Evolutionary conservation across 2,113 vertebrate genomes (phyloP).

Genomic region (Leucosticte australis): DNA sequence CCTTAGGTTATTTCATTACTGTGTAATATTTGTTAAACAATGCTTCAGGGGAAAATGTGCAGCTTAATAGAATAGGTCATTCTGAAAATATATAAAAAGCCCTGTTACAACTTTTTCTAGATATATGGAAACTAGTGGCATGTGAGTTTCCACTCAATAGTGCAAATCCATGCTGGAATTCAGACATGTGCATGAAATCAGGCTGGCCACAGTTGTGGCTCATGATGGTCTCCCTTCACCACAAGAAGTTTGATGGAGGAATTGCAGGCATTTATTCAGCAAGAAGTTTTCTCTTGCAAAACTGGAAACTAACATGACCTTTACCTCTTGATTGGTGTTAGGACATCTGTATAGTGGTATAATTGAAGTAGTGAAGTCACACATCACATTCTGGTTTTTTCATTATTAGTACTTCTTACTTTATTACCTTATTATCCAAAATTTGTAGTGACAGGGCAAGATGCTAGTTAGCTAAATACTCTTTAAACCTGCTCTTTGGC

Average conservation of each 20-base stretch:
- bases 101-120: neutral
- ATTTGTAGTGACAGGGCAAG: neutral
- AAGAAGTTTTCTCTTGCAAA: neutral
- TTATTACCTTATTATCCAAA: neutral
- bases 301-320: neutral
- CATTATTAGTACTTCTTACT: neutral
- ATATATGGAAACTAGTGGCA: neutral
- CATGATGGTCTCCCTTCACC: fast-evolving
- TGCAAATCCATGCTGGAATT: neutral
- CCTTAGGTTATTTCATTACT: neutral
- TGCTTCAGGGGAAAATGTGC: neutral
- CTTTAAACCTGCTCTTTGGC: neutral
- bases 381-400: neutral
- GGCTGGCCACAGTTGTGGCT: neutral
- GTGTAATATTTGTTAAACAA: neutral
- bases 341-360: neutral
- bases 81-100: neutral
- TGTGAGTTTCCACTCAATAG: neutral
- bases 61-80: neutral
- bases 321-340: neutral
- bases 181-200: fast-evolving
- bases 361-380: neutral
- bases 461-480: neutral
- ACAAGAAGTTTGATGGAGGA: neutral
- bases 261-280: neutral